phyloP scores from a whole-genome alignment of 1,140 invertebrate species.

The Papilio xuthus region DNA sequence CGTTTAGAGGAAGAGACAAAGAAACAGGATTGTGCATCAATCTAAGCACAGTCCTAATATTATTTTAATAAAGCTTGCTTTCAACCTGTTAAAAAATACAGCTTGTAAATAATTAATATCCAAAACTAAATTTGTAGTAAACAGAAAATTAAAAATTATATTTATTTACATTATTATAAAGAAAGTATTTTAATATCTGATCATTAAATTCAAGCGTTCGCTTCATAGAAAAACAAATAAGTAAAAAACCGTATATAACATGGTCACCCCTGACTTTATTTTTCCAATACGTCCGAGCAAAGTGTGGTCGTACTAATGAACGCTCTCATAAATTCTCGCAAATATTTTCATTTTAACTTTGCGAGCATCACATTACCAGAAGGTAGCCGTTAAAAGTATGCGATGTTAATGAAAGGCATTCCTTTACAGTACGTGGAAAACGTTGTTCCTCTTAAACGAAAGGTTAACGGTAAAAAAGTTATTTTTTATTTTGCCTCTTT shows the following conservation, averaged over 20 bases:
- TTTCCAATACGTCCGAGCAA: conserved; percentile 25
- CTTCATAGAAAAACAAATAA: neutral
- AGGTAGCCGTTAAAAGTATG: conserved; percentile 47
- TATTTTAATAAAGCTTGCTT: no score
- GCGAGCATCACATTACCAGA: conserved; percentile 48
- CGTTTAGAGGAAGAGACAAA: neutral
- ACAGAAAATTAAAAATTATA: no score
- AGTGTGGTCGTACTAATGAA: conserved; percentile 50
- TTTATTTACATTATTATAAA: no score
- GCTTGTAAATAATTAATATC: no score
- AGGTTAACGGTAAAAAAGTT: neutral
- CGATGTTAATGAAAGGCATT: conserved; percentile 59
- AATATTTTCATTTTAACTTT: conserved; percentile 63
- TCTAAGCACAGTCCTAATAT: no score
- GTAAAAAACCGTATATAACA: no score
- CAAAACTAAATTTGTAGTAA: no score
- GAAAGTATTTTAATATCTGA: no score
- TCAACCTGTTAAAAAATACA: no score
- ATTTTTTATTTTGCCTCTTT: conserved; percentile 27
- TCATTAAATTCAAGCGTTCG: neutral
- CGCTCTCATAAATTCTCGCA: conserved; percentile 51
- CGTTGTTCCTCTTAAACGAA: conserved; percentile 3
- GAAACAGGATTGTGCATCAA: no score
- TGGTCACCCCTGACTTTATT: neutral
- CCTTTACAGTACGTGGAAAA: conserved; percentile 42